phyloP scores from a whole-genome alignment of 2,797 vertebrate genomes.

The Tenualosa ilisha region DNA sequence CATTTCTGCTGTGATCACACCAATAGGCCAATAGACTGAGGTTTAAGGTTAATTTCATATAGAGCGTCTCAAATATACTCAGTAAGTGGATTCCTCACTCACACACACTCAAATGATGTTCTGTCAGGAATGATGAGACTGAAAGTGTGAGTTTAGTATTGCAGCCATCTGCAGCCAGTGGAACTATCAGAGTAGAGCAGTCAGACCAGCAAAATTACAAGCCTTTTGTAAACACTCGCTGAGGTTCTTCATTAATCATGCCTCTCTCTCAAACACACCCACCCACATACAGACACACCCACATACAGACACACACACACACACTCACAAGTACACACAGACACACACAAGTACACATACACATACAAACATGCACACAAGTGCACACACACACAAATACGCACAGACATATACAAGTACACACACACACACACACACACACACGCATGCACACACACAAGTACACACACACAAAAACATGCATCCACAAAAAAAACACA shows the following conservation, averaged over 20 bases:
- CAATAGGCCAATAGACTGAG: too few relatives aligned
- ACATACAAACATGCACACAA: not conserved
- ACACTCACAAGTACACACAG: constrained; percentile 10
- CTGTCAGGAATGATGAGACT: constrained; percentile 48
- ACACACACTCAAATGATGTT: constrained; percentile 29
- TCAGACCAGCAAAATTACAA: constrained; percentile 63
- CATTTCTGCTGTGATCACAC: not conserved
- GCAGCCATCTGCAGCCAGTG: constrained; percentile 62
- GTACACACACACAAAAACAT: constrained; percentile 2
- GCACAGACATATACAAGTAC: not conserved
- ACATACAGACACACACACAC: constrained; percentile 26
- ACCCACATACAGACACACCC: constrained; percentile 15
- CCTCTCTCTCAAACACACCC: not conserved
- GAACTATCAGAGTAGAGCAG: constrained; percentile 31
- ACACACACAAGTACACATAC: not conserved
- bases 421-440: not conserved
- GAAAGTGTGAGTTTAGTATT: constrained; percentile 59
- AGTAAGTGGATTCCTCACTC: not conserved
- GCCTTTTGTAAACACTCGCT: constrained; percentile 62
- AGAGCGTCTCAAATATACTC: too few relatives aligned
- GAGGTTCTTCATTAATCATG: constrained; percentile 69
- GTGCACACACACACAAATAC: not conserved
- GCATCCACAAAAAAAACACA: not conserved
- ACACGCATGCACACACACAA: not conserved
- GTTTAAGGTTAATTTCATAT: too few relatives aligned